Base-by-base conservation (phyloP, 1,140 invertebrate genomes). In the Danaus melanippus region DNA sequence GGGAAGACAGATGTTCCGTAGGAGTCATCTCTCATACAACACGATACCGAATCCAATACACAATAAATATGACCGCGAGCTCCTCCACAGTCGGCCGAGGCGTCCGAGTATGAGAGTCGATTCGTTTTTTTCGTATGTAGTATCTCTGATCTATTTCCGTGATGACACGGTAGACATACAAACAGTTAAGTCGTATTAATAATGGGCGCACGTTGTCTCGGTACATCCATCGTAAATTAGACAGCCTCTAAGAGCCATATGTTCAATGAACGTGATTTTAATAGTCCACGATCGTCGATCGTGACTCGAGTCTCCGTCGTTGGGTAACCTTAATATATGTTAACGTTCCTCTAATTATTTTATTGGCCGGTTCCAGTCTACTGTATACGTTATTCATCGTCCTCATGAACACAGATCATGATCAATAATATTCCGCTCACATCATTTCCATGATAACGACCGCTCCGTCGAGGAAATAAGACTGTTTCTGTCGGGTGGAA, bases 1-100 rank as follows among this genome's bases (percentile, higher is more conserved):
- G 82, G 78, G 78, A 69, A 76, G 82, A 83, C 69, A 75, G 79
- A 85, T 83, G 79, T 76, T 51, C 58, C 60, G 74, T 62, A 60
- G 69, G 56, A 48, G 62, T 56, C 70, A 74, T 81, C 69, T 69
- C 64, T 80, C 78, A 80, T 83, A 75, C 69, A 63, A 79, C 76
- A 81, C 70, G 76, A 77, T 79, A 73, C 71, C 69, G 69, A 74
- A 80, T 81, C 69, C 67, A 75, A 78, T 75, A 66, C 68, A 51
- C 66, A 72, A 83, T 83, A 81, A 81, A 83, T 81, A 76, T 74
- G 69, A 66, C 52, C 49, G 56, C 67, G 54, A 58, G 66, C 60
- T 58, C 55, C 50, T 62, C 57, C 55, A 55, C 60, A 50, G 50
- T 32, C 46, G 15, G 15, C 15, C 15, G 46, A 54, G 42, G 54